These are phyloP conservation scores for Zingel zingel DNA, from an alignment of 2,113 vertebrate species.

Conservation along the genomic window DNA sequence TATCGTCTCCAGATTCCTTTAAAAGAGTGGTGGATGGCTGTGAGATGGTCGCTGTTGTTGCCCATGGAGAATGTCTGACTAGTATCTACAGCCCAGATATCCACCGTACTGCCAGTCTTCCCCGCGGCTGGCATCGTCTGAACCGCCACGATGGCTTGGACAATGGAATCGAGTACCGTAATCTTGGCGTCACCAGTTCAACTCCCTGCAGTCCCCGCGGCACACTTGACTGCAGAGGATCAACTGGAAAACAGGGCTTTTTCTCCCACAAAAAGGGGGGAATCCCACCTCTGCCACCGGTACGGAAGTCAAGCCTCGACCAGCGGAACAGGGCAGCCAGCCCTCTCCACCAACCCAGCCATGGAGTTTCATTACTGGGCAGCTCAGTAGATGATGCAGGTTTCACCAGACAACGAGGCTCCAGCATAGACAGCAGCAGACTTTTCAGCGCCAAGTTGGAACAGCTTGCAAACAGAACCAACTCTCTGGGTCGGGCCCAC, in stretches of 20 bases:
- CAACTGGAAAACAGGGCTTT: constrained; percentile 89
- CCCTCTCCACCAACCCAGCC: constrained; percentile 87
- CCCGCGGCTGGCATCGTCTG: constrained; percentile 85
- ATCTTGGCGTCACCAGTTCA: constrained; percentile 77
- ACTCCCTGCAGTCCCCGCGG: constrained; percentile 87
- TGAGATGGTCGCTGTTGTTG: constrained; percentile 82
- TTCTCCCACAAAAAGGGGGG: constrained; percentile 93
- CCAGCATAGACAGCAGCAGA: constrained; percentile 89
- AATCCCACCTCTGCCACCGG: constrained; percentile 92
- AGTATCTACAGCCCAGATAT: constrained; percentile 81
- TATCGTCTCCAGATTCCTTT: constrained; percentile 86
- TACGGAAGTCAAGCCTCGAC: constrained; percentile 97
- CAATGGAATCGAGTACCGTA: constrained; percentile 73
- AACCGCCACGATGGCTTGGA: constrained; percentile 87
- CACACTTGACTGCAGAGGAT: constrained; percentile 89
- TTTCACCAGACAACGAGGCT: constrained; percentile 83
- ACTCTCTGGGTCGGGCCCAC: constrained; percentile 89
- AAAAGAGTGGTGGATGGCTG: constrained; percentile 92
- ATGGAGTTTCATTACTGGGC: constrained; percentile 78
- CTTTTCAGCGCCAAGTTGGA: constrained; percentile 96
- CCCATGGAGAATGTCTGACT: constrained; percentile 77
- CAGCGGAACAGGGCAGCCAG: constrained; percentile 95
- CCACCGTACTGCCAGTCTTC: constrained; percentile 88
- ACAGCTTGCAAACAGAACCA: constrained; percentile 92
- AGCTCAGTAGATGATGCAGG: constrained; percentile 84